Evolutionary conservation across 2,797 vertebrate species (phyloP).

Genomic region (Cichlasoma orientale): DNA sequence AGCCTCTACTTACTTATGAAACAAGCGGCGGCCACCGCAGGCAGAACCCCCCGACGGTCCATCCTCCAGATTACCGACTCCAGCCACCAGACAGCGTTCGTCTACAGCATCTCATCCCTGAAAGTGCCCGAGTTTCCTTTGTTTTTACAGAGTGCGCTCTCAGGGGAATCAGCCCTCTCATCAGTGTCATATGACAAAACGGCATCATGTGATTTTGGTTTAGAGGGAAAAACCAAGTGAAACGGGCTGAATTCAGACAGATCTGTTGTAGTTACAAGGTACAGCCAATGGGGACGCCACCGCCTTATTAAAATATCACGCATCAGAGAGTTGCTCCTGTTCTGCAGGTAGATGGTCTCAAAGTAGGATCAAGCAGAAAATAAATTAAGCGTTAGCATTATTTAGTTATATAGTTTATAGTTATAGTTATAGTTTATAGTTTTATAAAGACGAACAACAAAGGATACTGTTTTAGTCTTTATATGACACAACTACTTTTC

Average conservation of each 20-base stretch:
- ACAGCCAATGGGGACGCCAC: slow-evolving; percentile 39
- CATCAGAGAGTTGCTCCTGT: neutral
- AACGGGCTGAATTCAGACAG: slow-evolving; percentile 21
- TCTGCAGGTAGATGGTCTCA: neutral
- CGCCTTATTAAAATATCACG: neutral
- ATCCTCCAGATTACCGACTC: slow-evolving; percentile 58
- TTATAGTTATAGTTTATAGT: too few species aligned
- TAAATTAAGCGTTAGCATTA: neutral
- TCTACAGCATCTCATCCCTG: slow-evolving; percentile 63
- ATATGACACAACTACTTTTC: neutral
- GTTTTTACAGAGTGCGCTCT: slow-evolving; percentile 27
- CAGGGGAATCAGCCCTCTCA: slow-evolving; percentile 46
- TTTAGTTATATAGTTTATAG: too few species aligned
- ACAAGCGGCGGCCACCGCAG: slow-evolving; percentile 62
- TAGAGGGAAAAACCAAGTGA: slow-evolving; percentile 29
- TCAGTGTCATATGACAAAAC: slow-evolving; percentile 80
- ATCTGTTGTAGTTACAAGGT: slow-evolving; percentile 5
- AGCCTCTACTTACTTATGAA: slow-evolving; percentile 67
- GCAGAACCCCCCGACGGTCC: slow-evolving; percentile 57
- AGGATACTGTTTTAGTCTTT: neutral
- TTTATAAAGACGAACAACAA: neutral
- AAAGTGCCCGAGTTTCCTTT: slow-evolving; percentile 40
- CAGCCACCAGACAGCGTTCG: slow-evolving; percentile 24
- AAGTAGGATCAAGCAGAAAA: neutral
- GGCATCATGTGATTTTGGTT: slow-evolving; percentile 81